Percentiles rank a stretch among this genome's conserved stretches.
Conservation (phyloP, 1,140 invertebrate genomes). For the Eufriesea mexicana region DNA sequence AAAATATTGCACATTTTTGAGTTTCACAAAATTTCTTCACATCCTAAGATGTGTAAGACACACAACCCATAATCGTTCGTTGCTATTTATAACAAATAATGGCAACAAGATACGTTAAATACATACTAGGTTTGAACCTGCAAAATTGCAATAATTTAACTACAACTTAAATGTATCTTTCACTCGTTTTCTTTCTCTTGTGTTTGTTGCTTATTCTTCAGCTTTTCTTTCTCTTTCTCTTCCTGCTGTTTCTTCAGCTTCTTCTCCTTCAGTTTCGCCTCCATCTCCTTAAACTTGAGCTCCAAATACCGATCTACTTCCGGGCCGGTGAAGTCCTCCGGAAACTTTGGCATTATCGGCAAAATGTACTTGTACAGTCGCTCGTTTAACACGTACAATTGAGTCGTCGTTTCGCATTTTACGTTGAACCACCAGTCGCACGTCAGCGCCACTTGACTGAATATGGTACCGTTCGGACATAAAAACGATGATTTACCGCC, state of each 20-base stretch:
- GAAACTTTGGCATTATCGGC: constrained; percentile 92
- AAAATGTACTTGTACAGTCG: constrained; percentile 93
- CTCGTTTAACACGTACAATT: constrained; percentile 93
- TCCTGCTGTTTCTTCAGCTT: constrained; percentile 78
- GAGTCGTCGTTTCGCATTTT: constrained; percentile 90
- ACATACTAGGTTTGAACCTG: constrained; percentile 3
- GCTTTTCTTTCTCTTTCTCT: constrained; percentile 73
- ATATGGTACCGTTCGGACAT: constrained; percentile 95
- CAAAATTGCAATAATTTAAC: constrained; percentile 52
- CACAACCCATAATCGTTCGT: constrained; percentile 21
- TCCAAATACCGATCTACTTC: constrained; percentile 92
- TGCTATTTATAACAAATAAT: constrained; percentile 53
- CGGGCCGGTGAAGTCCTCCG: constrained; percentile 92
- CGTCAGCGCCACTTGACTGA: constrained; percentile 92
- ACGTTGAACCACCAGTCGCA: constrained; percentile 98
- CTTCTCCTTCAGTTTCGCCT: constrained; percentile 86
- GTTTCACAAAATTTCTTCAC: constrained; percentile 21
- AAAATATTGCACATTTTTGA: constrained; percentile 63
- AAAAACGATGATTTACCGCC: constrained; percentile 94
- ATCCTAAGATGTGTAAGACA: neutral
- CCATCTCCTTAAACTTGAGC: constrained; percentile 92
- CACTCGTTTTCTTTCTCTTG: constrained; percentile 47
- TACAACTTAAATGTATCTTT: constrained; percentile 25
- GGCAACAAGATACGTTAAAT: constrained; percentile 65
- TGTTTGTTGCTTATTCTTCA: constrained; percentile 68